Conservation (phyloP, 2,888 invertebrate genomes). For the Protodeltote pygarga region DNA sequence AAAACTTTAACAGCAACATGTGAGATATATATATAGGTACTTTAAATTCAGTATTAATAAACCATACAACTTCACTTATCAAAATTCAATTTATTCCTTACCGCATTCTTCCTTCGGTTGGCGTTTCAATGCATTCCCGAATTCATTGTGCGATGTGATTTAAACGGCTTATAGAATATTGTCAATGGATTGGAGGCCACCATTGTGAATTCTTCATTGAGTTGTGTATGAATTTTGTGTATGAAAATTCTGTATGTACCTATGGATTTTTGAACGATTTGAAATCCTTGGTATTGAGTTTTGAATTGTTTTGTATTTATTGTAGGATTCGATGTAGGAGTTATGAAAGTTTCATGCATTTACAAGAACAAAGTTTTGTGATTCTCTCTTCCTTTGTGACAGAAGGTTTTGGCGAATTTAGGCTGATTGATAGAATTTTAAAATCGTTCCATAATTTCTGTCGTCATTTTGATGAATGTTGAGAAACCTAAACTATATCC, state of each 20-base stretch:
- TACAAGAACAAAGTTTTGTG: too few species aligned
- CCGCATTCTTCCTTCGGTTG: constrained; percentile 31
- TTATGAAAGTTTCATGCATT: too few species aligned
- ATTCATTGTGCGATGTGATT: constrained; percentile 55
- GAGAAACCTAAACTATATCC: too few species aligned
- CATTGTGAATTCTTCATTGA: constrained; percentile 29
- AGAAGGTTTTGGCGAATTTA: too few species aligned
- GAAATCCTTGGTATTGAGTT: constrained; percentile 36
- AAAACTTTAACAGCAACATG: too few species aligned
- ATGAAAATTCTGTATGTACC: too few species aligned
- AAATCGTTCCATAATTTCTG: too few species aligned
- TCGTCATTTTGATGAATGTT: too few species aligned
- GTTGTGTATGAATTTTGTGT: constrained; percentile 27
- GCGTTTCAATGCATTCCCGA: constrained; percentile 51
- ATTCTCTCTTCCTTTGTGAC: too few species aligned
- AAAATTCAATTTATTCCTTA: constrained; percentile 23
- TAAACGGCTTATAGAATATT: constrained; percentile 45
- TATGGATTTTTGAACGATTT: constrained; percentile 39
- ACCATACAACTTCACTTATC: constrained; percentile 9
- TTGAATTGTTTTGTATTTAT: constrained; percentile 22
- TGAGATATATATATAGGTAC: too few species aligned
- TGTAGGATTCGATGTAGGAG: background rate
- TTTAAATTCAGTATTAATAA: constrained; percentile 24
- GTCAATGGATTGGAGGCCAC: constrained; percentile 50
- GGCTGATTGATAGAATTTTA: too few species aligned